Base-by-base conservation (phyloP, 2,888 invertebrate species). In the Idaea aversata region DNA sequence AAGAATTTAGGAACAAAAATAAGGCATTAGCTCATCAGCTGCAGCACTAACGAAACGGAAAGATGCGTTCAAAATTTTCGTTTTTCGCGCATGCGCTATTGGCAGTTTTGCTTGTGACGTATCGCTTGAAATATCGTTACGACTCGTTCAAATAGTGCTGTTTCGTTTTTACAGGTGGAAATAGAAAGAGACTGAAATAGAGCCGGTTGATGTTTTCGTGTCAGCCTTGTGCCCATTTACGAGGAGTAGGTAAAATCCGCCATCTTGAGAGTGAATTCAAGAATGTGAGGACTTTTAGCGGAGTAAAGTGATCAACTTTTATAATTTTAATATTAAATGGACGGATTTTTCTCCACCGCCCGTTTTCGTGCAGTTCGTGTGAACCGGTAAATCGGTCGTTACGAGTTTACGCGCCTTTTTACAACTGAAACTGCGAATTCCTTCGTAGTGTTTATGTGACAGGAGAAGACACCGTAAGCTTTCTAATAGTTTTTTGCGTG, bases 191-290 rank as follows among this genome's bases (percentile, higher is more conserved):
- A 90, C 84, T 86, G 87, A 85, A 85, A 87, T 83, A 90, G 90
- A 87, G 91, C 88, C 88, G 88, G 91, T 91, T 91, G 90, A 93
- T 92, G 91, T 92, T 93, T 93, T 93, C 91, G 92, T 92, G 93
- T 91, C 93, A 93, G 93, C 93, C 91, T 93, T 93, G 93, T 93
- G 86, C 92, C 90, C 92, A 93, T 93, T 93, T 91, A 89, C 88
- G 90, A 91, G 88, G 90, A 89, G 91, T 92, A 90, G 90, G 91
- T 92, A 92, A 92, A 91, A 89, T 94, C 93, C 94, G 94, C 94
- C 94, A 94, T 94, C 93, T 94, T 94, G 94, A 93, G 94, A 94
- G 91, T 91, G 90, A 92, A 93, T 94, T 93, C 90, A 93, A 93
- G 94, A 94, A 93, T 94, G 93, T 93, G 87, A 88, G 88, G 90